These are phyloP conservation scores for Felis chaus DNA, from an alignment of 2,113 vertebrate species.

Conservation along the genomic window DNA sequence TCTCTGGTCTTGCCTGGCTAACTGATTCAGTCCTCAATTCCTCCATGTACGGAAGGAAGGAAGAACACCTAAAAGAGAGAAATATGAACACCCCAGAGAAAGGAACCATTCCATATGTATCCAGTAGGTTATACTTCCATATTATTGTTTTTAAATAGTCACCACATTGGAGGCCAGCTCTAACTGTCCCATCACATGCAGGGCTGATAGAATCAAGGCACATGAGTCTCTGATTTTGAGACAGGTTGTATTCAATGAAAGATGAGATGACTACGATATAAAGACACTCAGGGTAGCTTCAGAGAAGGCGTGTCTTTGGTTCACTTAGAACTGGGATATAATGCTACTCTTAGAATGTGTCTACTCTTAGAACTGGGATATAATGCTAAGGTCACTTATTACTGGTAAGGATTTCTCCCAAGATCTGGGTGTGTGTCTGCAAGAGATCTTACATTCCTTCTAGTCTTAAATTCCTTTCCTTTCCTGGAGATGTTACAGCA, in stretches of 20 bases:
- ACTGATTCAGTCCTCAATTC: neutral
- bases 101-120: neutral
- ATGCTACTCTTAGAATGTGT: no score
- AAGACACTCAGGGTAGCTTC: neutral
- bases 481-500: neutral
- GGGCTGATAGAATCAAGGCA: neutral
- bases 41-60: neutral
- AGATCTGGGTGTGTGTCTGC: neutral
- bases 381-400: neutral
- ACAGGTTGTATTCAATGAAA: neutral
- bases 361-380: neutral
- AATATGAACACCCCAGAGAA: neutral
- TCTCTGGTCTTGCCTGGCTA: neutral
- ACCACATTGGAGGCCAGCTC: neutral
- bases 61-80: neutral
- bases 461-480: neutral
- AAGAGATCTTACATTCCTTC: neutral
- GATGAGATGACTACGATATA: neutral
- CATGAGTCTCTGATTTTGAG: neutral
- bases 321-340: neutral
- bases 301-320: neutral
- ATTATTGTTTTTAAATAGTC: neutral
- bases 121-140: accelerated
- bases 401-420: neutral
- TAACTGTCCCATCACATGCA: neutral